Evolutionary conservation across 2,113 vertebrate genomes (phyloP), one percentile per base, ranked within the genome.

Genomic region (Odontesthes bonariensis): DNA sequence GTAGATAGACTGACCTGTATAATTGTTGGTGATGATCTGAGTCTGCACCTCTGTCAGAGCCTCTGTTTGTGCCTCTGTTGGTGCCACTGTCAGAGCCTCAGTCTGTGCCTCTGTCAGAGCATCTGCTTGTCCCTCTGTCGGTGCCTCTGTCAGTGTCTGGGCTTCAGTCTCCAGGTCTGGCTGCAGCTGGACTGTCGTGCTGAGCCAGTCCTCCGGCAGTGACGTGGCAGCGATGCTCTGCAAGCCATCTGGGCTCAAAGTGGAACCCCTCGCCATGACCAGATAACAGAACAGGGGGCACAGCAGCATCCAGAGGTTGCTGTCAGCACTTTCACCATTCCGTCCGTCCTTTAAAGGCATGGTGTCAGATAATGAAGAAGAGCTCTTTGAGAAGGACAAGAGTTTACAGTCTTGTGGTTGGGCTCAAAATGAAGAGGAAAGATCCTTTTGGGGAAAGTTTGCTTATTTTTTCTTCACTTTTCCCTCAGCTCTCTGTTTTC

Each of bases 1-100:
- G 8, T 42, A 20, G 40, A 20, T 10, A 4, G 38, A 73, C 92
- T 64, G 0, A 94, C 94, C 93, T 93, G 92, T 91, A 20, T 92
- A 89, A 83, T 93, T 93, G n/a, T 32, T 90, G 63, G 84, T 89
- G 52, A 74, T 31, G 42, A 67, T 40, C 63, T 85, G 73, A 38
- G 78, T 86, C 23, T 77, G 76, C 14, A 40, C 11, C 23, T 78
- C 77, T 2, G 83, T 82, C 47, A 4, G 22, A 1, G 35, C 46
- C 46, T n/a, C 3, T 0, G 77, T 61, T 60, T 23, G 59, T 20
- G 31, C 19, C 14, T n/a, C 67, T 0, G 75, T 82, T 22, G 1
- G 42, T 1, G 42, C 46, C 3, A 60, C 76, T 2, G 81, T 77
- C 69, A 27, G 65, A n/a, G 46, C 51, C 9, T 82, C 85, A 5